These are phyloP conservation scores for Oxycera nigricornis DNA, from an alignment of 2,888 invertebrate genomes.

Conservation along the genomic window DNA sequence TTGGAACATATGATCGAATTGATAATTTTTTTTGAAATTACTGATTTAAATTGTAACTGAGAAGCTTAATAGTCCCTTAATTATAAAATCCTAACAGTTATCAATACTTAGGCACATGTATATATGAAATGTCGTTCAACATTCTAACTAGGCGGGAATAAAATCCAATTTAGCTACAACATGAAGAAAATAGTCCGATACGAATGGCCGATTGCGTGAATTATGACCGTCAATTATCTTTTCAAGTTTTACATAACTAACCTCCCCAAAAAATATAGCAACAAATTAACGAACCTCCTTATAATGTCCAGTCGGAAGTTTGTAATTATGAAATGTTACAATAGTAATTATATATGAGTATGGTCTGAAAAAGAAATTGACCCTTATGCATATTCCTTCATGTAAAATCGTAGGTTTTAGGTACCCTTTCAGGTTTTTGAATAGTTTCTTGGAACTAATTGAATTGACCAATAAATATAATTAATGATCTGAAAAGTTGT, in stretches of 20 bases:
- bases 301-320: constrained; percentile 7
- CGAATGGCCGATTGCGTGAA: constrained; percentile 33
- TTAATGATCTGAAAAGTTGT: not conserved
- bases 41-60: no score
- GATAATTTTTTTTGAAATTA: no score
- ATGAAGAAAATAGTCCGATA: no score
- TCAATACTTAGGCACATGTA: no score
- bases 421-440: not conserved
- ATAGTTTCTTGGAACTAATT: constrained; percentile 21
- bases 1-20: no score
- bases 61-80: no score
- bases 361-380: not conserved
- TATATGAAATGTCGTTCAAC: no score
- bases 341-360: constrained; percentile 19
- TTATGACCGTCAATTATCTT: constrained; percentile 34
- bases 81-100: no score
- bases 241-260: constrained; percentile 12
- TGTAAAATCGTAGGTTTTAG: not conserved
- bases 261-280: no score
- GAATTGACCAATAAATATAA: constrained; percentile 31
- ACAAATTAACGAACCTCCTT: not conserved
- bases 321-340: not conserved
- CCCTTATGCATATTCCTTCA: not conserved
- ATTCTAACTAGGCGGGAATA: no score
- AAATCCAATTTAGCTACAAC: no score